Conservation (phyloP, 2,797 vertebrate species). For the Columba guinea region DNA sequence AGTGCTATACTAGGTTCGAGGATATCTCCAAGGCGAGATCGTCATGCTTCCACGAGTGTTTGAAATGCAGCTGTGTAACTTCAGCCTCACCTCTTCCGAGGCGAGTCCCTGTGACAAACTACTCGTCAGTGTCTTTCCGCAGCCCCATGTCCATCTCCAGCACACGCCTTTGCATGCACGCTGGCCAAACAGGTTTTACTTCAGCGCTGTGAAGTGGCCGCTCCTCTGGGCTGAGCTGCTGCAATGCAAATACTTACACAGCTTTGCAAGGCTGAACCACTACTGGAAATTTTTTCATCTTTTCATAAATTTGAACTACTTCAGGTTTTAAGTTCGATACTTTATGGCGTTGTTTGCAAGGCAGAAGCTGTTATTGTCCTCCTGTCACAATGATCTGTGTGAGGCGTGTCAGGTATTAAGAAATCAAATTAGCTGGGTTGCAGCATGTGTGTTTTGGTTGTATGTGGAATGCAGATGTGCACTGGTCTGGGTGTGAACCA, state of each 20-base stretch:
- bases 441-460: background rate
- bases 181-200: slow-evolving; percentile 37
- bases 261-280: background rate
- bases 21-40: background rate
- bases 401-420: background rate
- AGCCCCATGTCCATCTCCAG: background rate
- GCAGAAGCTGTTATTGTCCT: background rate
- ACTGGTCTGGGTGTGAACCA: background rate
- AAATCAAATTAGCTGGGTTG: background rate
- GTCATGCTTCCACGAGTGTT: background rate
- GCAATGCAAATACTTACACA: background rate
- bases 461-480: background rate
- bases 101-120: background rate
- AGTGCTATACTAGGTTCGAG: background rate
- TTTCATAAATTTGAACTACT: background rate
- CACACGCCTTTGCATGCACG: background rate
- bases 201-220: background rate
- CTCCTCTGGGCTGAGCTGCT: background rate
- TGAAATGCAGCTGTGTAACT: background rate
- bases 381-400: background rate
- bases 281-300: background rate
- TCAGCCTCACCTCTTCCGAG: background rate
- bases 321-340: background rate
- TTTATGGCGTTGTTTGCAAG: background rate
- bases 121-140: background rate